A percentile compares a stretch with the other conserved stretches of the same genome.
These are phyloP conservation scores for Delphinus delphis DNA, from an alignment of 2,113 vertebrate species.

Conservation along the genomic window DNA sequence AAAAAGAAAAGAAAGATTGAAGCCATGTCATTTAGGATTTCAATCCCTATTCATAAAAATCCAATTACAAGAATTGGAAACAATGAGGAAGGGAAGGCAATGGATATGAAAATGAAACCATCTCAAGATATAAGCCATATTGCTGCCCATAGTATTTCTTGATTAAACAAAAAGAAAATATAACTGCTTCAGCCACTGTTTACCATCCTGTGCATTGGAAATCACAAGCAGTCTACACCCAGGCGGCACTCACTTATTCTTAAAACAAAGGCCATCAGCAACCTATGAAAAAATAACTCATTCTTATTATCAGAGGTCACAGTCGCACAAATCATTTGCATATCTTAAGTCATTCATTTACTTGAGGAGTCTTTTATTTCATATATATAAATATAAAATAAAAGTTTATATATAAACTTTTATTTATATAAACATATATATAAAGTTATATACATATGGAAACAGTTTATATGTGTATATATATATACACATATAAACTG, in stretches of 20 bases:
- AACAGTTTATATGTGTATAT: neutral
- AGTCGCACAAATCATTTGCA: neutral
- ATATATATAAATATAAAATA: neutral
- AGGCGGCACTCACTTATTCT: neutral
- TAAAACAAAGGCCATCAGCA: neutral
- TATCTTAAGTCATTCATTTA: neutral
- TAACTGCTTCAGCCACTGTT: neutral
- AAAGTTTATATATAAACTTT: too few relatives aligned
- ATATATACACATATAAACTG: neutral
- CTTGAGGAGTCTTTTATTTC: neutral
- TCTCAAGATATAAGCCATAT: neutral
- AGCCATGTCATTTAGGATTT: neutral
- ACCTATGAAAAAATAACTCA: neutral
- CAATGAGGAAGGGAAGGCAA: neutral
- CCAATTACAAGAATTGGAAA: neutral
- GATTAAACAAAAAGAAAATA: neutral
- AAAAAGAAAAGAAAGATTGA: neutral
- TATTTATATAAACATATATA: too few relatives aligned
- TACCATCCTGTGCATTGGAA: neutral
- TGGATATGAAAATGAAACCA: neutral
- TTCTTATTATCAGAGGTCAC: neutral
- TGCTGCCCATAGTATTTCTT: neutral
- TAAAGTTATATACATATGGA: too few relatives aligned
- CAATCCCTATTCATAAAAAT: conserved; percentile 33
- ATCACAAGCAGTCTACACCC: neutral